Percentiles rank a stretch among this genome's conserved stretches.
phyloP scores from a whole-genome alignment of 2,113 vertebrate species.

The Microcebus jonahi region DNA sequence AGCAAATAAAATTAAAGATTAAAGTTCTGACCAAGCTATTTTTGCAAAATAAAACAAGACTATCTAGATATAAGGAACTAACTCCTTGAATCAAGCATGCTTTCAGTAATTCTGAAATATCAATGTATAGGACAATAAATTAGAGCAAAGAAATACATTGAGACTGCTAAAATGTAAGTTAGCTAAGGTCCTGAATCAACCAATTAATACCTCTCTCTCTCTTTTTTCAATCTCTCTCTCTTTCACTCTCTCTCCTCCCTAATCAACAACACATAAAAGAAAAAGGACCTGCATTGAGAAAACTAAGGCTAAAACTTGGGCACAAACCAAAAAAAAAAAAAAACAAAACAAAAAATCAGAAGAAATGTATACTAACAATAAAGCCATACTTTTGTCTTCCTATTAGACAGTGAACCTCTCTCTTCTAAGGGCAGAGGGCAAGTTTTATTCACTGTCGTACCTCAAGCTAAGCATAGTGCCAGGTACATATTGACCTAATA shows the following conservation, averaged over 20 bases:
- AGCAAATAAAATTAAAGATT: constrained; percentile 37
- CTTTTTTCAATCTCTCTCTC: background rate
- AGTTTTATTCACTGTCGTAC: background rate
- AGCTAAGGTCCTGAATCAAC: background rate
- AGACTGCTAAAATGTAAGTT: background rate
- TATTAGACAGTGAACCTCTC: background rate
- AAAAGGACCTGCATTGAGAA: background rate
- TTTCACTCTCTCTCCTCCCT: background rate
- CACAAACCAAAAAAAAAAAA: background rate
- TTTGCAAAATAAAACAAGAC: background rate
- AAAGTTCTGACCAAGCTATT: constrained; percentile 38
- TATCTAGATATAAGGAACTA: background rate
- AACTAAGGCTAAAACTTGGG: constrained; percentile 2
- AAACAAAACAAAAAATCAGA: background rate
- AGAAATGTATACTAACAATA: background rate
- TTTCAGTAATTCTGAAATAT: constrained; percentile 22
- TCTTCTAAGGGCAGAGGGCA: background rate
- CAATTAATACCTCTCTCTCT: background rate
- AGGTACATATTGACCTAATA: background rate
- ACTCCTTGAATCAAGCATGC: background rate
- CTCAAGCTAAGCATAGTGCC: background rate
- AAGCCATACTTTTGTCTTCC: background rate
- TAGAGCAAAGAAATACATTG: background rate
- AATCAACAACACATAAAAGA: background rate
- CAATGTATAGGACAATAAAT: background rate